These are phyloP conservation scores for Lamellibrachia columna DNA, from an alignment of 2,888 invertebrate genomes.

Conservation along the genomic window DNA sequence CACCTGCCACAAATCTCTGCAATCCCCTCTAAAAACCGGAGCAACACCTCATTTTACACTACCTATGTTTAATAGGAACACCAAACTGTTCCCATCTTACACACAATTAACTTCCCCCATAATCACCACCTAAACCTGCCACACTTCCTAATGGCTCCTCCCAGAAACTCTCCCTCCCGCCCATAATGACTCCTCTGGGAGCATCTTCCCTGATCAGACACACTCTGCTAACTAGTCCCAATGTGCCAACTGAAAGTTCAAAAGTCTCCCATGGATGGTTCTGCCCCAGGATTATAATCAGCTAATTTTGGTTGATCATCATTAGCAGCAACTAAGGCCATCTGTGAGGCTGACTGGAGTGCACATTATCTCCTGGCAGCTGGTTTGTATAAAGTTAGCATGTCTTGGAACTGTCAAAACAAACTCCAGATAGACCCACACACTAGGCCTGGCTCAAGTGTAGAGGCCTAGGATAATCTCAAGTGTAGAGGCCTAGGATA, in stretches of 20 bases:
- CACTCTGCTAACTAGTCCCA: not conserved
- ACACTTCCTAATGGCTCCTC: not conserved
- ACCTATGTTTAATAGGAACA: not conserved
- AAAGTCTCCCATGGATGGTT: not conserved
- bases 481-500: not conserved
- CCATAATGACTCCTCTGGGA: not conserved
- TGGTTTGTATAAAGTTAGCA: not conserved
- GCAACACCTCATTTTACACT: not conserved
- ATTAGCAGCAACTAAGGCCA: not conserved
- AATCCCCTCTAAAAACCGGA: not conserved
- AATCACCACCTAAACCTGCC: not conserved
- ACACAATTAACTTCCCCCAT: not conserved
- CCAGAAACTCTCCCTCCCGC: not conserved
- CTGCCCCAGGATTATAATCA: not conserved
- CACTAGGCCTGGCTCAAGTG: not conserved
- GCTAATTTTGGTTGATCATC: not conserved
- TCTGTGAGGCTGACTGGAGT: not conserved
- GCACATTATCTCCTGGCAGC: not conserved
- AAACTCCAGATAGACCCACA: conserved; percentile 10
- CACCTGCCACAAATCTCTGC: not conserved
- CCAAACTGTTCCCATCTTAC: not conserved
- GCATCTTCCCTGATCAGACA: not conserved
- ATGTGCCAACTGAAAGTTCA: not conserved
- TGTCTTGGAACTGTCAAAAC: conserved; percentile 9
- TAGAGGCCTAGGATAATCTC: not conserved